These are phyloP conservation scores for Pachycephus smyrnensis DNA, from an alignment of 2,888 invertebrate species.

Conservation along the genomic window DNA sequence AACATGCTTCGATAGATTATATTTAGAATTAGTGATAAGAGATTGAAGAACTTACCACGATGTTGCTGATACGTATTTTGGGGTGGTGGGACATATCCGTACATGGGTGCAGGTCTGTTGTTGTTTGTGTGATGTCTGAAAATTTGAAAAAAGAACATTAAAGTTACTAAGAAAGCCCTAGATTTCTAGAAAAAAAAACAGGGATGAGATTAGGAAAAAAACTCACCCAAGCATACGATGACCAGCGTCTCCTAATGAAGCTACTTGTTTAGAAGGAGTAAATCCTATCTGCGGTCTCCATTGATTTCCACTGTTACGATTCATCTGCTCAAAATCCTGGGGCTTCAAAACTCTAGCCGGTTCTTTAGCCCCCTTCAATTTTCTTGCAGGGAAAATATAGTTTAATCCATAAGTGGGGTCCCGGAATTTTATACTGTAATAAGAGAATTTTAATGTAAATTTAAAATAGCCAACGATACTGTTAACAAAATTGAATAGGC, in stretches of 20 bases:
- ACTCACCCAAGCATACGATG: slow-evolving; percentile 79
- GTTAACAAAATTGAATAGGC: slow-evolving; percentile 8
- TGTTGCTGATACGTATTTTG: slow-evolving; percentile 30
- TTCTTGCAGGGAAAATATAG: slow-evolving; percentile 82
- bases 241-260: slow-evolving; percentile 76
- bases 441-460: slow-evolving; percentile 15
- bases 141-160: background rate
- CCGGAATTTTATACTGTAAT: slow-evolving; percentile 77
- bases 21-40: background rate
- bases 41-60: slow-evolving; percentile 46
- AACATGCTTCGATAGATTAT: background rate
- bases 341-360: slow-evolving; percentile 85
- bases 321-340: slow-evolving; percentile 77
- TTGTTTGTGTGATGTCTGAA: slow-evolving; percentile 56
- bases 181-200: background rate
- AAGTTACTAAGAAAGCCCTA: background rate
- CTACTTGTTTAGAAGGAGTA: slow-evolving; percentile 74
- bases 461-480: slow-evolving; percentile 2
- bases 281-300: slow-evolving; percentile 87
- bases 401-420: slow-evolving; percentile 83
- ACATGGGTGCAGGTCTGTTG: slow-evolving; percentile 53
- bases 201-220: background rate
- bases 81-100: slow-evolving; percentile 58
- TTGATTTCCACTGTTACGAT: slow-evolving; percentile 60
- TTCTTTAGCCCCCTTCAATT: slow-evolving; percentile 76